Evolutionary conservation across 2,113 vertebrate genomes (phyloP).

Genomic region (Oreochromis spilurus): DNA sequence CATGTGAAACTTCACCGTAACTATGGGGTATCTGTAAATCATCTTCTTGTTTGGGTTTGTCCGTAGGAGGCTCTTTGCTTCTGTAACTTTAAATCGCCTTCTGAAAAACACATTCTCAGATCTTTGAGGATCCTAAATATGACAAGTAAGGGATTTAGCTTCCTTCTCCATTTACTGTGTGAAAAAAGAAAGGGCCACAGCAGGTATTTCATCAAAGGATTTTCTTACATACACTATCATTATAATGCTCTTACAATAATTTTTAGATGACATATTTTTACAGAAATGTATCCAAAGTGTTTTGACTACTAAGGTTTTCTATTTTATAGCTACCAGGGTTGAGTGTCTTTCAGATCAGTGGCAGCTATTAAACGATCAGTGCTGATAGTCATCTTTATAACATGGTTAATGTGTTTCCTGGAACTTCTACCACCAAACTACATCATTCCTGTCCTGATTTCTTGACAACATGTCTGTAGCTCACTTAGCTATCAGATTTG

Average conservation of each 20-base stretch:
- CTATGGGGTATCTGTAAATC: conserved; percentile 43
- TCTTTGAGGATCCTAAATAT: conserved; percentile 3
- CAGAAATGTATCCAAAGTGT: background rate
- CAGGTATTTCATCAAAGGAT: conserved; percentile 28
- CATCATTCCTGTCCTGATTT: background rate
- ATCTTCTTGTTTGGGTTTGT: conserved; percentile 53
- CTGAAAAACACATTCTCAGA: conserved; percentile 26
- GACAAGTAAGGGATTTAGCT: conserved; percentile 26
- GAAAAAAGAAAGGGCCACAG: background rate
- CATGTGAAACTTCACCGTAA: conserved; percentile 18
- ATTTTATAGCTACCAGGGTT: background rate
- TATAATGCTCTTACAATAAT: conserved; percentile 10
- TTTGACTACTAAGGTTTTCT: background rate
- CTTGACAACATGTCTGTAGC: background rate
- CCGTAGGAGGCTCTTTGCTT: conserved; percentile 18
- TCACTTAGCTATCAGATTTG: background rate
- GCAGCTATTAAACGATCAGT: background rate
- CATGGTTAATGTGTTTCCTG: background rate
- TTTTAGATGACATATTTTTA: background rate
- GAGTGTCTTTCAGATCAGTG: background rate
- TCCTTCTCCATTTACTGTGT: conserved; percentile 17
- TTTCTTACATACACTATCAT: background rate
- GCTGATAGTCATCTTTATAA: background rate
- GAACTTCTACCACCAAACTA: background rate
- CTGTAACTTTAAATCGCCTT: conserved; percentile 21